Conservation (phyloP, 2,888 invertebrate genomes). For the Julus scandinavius region DNA sequence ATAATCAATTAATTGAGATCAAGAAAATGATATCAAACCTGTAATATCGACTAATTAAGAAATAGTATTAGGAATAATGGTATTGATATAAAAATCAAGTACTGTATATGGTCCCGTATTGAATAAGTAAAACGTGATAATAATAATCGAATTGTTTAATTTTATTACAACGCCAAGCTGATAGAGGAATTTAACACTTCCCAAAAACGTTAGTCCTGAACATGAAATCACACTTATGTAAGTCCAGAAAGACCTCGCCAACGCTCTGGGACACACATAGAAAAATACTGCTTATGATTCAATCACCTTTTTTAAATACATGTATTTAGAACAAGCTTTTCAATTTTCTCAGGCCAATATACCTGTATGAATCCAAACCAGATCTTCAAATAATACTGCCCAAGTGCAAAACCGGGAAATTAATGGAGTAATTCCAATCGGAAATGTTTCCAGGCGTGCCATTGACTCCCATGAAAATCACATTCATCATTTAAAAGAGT, state of each 20-base stretch:
- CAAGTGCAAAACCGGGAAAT: constrained; percentile 8
- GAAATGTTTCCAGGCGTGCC: neutral
- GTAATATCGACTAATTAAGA: too few species aligned
- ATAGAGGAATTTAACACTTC: too few species aligned
- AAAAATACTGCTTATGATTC: neutral
- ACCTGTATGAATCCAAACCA: neutral
- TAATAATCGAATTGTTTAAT: too few species aligned
- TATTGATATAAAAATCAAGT: too few species aligned
- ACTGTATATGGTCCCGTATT: too few species aligned
- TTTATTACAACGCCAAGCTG: too few species aligned
- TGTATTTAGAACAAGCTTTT: constrained; percentile 28
- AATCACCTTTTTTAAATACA: constrained; percentile 36
- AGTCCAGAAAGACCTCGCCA: constrained; percentile 3
- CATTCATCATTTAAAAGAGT: neutral
- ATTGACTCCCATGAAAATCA: neutral
- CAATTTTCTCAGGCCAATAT: constrained; percentile 24
- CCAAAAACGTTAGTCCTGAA: neutral
- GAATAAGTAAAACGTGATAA: too few species aligned
- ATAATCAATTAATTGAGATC: too few species aligned
- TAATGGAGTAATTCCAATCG: neutral
- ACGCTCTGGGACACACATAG: neutral
- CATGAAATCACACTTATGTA: neutral
- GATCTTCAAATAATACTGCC: neutral
- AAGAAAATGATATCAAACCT: too few species aligned
- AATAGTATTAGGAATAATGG: too few species aligned